These are phyloP conservation scores for Gymnosoma rotundatum DNA, from an alignment of 2,888 invertebrate genomes.

Conservation along the genomic window DNA sequence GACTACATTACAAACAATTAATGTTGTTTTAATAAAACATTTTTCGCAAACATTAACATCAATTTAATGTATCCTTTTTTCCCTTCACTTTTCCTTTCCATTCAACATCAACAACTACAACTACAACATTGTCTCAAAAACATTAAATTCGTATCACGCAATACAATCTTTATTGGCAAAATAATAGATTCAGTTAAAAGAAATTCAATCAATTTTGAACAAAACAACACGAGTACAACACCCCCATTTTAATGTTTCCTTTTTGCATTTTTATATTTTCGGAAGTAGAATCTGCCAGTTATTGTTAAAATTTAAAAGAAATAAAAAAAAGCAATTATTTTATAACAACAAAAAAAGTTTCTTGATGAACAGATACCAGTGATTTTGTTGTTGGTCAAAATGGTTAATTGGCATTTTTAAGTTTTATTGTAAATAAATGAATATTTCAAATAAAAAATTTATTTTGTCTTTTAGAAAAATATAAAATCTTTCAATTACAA, in stretches of 20 bases:
- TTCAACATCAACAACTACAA: background rate
- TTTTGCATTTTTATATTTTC: conserved; percentile 5
- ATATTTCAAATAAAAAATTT: background rate
- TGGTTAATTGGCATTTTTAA: conserved; percentile 67
- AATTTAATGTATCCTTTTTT: conserved; percentile 58
- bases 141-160: conserved; percentile 67
- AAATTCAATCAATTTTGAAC: conserved; percentile 66
- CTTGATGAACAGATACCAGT: conserved; percentile 55
- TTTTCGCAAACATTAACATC: conserved; percentile 58
- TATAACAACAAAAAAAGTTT: conserved; percentile 17
- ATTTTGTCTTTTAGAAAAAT: too few relatives aligned
- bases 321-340: too few relatives aligned
- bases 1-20: conserved; percentile 51
- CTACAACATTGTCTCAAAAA: conserved; percentile 8
- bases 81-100: background rate
- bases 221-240: conserved; percentile 31
- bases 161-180: conserved; percentile 66
- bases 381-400: conserved; percentile 49
- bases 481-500: too few relatives aligned
- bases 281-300: conserved; percentile 30
- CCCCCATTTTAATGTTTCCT: conserved; percentile 63
- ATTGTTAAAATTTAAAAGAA: background rate
- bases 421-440: conserved; percentile 29
- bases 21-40: conserved; percentile 61
- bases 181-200: conserved; percentile 60